phyloP scores from a whole-genome alignment of 2,797 vertebrate genomes.

The Urophycis tenuis region DNA sequence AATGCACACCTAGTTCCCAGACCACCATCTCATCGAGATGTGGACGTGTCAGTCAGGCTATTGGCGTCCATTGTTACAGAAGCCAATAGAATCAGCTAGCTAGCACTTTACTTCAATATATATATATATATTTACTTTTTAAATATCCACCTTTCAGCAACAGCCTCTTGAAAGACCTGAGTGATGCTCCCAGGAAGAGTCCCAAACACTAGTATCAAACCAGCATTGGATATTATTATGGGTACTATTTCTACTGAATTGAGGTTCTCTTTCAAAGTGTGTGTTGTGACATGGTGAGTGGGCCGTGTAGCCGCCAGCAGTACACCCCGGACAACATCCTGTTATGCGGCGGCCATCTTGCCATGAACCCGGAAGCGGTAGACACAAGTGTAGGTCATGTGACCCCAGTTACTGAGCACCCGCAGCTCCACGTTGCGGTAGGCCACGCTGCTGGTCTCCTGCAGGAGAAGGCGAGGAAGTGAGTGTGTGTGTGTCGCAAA shows the following conservation, averaged over 20 bases:
- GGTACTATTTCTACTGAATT: background rate
- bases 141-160: background rate
- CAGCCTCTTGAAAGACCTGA: background rate
- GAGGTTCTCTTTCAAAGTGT: background rate
- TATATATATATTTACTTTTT: background rate
- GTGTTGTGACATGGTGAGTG: background rate
- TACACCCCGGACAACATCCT: background rate
- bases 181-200: background rate
- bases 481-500: no score
- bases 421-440: constrained; percentile 78
- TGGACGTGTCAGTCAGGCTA: no score
- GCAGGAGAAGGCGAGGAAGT: constrained; percentile 12
- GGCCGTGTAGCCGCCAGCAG: background rate
- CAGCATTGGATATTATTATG: background rate
- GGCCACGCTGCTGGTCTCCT: constrained; percentile 57
- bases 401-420: constrained; percentile 88
- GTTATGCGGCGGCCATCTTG: constrained; percentile 47
- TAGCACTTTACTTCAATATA: background rate
- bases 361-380: constrained; percentile 92
- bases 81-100: background rate
- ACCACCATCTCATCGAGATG: no score
- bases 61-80: no score
- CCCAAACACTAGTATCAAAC: background rate
- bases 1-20: no score
- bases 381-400: constrained; percentile 86